A percentile compares a stretch with the other conserved stretches of the same genome.
Conservation (phyloP, 2,797 vertebrate species). For the Gephyroberyx darwinii region DNA sequence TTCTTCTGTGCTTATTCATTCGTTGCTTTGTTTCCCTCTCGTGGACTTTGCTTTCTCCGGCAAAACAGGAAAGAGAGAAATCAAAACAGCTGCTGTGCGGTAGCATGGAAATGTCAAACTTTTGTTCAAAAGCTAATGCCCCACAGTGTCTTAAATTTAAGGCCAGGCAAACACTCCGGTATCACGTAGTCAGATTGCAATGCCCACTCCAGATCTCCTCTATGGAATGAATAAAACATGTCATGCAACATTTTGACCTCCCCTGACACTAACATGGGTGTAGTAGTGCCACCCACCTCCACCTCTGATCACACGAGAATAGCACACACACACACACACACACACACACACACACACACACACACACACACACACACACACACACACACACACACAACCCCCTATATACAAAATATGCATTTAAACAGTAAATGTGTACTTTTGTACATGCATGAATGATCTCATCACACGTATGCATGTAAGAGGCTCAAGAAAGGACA, state of each 20-base stretch:
- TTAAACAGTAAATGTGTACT: conserved; percentile 2
- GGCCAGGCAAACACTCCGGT: conserved; percentile 49
- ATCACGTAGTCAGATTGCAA: conserved; percentile 64
- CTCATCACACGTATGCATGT: background rate
- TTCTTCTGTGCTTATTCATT: conserved; percentile 4
- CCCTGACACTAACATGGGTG: conserved; percentile 66
- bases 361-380: background rate
- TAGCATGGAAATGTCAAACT: conserved; percentile 57
- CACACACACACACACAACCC: conserved; percentile 20
- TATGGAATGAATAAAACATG: conserved; percentile 59
- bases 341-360: background rate
- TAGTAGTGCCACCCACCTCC: conserved; percentile 64
- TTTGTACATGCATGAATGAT: background rate
- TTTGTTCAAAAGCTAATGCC: conserved; percentile 50
- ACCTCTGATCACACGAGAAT: conserved; percentile 56
- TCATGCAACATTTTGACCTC: conserved; percentile 66
- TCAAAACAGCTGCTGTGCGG: conserved; percentile 34
- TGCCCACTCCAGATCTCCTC: conserved; percentile 68
- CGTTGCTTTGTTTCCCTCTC: conserved; percentile 30
- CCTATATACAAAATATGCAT: background rate
- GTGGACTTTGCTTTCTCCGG: conserved; percentile 19
- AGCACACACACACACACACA: conserved; percentile 28
- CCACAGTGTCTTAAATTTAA: conserved; percentile 33
- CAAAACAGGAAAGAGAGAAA: conserved; percentile 40
- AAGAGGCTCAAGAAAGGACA: background rate